Conservation (phyloP, 2,888 invertebrate species). For the Drosophila anomelani region DNA sequence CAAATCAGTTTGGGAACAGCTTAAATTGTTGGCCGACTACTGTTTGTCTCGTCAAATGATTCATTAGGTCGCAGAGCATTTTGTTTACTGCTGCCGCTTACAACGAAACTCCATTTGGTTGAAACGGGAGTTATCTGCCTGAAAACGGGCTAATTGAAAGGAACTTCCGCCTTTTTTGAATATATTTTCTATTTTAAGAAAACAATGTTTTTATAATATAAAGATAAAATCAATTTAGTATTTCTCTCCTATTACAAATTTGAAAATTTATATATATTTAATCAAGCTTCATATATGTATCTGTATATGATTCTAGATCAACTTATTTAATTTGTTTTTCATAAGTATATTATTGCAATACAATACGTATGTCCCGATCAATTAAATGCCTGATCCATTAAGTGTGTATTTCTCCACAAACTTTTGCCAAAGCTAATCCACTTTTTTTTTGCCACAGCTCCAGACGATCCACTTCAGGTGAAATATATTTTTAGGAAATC, state of each 20-base stretch:
- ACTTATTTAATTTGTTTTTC: no score
- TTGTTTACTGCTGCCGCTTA: conserved; percentile 53
- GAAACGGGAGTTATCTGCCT: conserved; percentile 11
- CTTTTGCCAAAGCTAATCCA: conserved; percentile 3
- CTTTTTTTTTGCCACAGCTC: background rate
- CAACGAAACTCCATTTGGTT: conserved; percentile 70
- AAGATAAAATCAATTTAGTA: no score
- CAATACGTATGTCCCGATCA: background rate
- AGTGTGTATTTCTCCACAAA: background rate
- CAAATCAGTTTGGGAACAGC: conserved; percentile 53
- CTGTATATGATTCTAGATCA: no score
- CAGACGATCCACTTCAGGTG: conserved; percentile 1
- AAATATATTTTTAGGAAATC: conserved; percentile 25
- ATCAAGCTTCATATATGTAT: no score
- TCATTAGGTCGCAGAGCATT: conserved; percentile 59
- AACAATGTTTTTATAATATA: background rate
- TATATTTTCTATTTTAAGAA: background rate
- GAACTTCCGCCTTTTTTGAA: conserved; percentile 2
- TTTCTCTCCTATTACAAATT: no score
- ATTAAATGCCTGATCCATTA: background rate
- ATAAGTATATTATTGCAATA: background rate
- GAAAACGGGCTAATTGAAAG: background rate
- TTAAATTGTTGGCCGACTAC: conserved; percentile 71
- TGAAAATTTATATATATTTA: no score
- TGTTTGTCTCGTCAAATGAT: conserved; percentile 66